phyloP scores from a whole-genome alignment of 2,113 vertebrate species.

The Myocastor coypus region DNA sequence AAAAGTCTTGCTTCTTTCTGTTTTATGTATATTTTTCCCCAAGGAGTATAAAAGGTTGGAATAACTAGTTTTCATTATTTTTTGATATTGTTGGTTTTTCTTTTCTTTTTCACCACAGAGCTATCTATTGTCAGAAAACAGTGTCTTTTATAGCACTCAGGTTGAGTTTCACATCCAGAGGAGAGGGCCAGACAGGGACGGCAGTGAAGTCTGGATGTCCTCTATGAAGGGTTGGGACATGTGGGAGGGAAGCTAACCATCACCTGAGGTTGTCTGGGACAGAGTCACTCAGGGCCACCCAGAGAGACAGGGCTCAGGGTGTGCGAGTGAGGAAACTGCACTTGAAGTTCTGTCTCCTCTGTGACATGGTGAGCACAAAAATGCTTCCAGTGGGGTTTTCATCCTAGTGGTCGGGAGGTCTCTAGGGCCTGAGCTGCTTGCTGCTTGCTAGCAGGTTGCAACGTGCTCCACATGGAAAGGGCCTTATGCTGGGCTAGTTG shows the following conservation, averaged over 20 bases:
- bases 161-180: constrained; percentile 52
- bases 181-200: constrained; percentile 51
- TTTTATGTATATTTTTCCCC: constrained; percentile 74
- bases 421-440: neutral
- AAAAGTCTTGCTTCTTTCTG: constrained; percentile 74
- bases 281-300: neutral
- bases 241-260: accelerated
- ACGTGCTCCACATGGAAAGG: neutral
- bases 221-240: neutral
- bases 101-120: constrained; percentile 69
- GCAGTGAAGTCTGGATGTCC: constrained; percentile 48
- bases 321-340: neutral
- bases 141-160: constrained; percentile 73
- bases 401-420: neutral
- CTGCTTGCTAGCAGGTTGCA: neutral
- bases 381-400: neutral
- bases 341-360: neutral
- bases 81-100: neutral
- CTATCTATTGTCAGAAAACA: constrained; percentile 73
- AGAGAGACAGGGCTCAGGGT: neutral
- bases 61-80: constrained; percentile 59
- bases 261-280: neutral
- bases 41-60: constrained; percentile 65
- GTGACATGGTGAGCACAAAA: neutral
- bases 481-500: neutral